Evolutionary conservation across 2,797 vertebrate genomes (phyloP).

Genomic region (Urophycis tenuis): DNA sequence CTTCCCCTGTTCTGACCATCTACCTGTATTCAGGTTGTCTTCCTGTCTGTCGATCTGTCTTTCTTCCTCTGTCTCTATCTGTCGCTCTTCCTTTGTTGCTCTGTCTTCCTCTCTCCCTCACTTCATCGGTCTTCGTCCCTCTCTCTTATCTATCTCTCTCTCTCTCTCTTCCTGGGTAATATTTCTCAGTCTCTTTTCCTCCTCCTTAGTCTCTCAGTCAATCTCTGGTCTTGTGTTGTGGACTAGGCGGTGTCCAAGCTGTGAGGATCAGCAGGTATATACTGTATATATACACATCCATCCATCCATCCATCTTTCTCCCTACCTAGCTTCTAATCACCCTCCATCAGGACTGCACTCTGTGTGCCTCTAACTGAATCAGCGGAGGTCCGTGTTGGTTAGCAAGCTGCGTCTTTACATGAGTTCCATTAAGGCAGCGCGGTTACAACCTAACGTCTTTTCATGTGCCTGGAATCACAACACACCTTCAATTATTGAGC

Average conservation of each 20-base stretch:
- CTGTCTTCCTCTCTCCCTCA: neutral
- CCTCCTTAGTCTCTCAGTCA: neutral
- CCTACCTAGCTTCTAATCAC: neutral
- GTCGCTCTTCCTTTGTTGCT: neutral
- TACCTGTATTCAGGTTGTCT: no score
- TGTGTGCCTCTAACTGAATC: neutral
- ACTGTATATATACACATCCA: no score
- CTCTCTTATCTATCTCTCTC: neutral
- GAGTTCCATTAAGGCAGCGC: neutral
- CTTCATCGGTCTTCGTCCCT: neutral
- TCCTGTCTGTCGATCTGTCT: neutral
- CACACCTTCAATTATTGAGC: neutral
- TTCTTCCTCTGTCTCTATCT: neutral
- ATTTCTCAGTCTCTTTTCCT: neutral
- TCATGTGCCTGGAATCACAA: neutral
- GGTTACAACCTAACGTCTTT: neutral
- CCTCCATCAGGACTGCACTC: neutral
- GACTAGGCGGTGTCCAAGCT: neutral
- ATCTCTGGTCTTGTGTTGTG: neutral
- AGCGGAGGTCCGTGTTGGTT: neutral
- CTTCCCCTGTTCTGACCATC: no score
- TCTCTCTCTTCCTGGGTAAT: neutral
- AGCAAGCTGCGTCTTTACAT: no score
- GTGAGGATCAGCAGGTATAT: neutral
- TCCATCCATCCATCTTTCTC: neutral